Conservation (phyloP, 2,797 vertebrate species). For the Onychomys torridus region DNA sequence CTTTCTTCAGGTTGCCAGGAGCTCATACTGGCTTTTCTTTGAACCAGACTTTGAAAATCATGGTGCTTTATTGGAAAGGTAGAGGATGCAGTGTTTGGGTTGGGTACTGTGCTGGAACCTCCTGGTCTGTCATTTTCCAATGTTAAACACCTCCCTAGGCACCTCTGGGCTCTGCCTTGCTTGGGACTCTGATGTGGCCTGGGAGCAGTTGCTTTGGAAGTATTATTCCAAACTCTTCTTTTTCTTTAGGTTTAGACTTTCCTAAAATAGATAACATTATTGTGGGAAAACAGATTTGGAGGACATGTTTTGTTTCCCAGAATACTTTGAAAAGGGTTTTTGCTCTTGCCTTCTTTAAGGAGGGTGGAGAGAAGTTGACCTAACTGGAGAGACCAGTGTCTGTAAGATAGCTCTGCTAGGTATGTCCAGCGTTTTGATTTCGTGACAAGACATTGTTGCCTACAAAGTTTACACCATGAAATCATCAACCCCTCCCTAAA, state of each 20-base stretch:
- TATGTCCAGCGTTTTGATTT: not conserved
- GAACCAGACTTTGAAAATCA: conserved; percentile 25
- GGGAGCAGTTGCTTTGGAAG: conserved; percentile 59
- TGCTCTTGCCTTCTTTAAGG: not conserved
- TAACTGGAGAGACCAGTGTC: not conserved
- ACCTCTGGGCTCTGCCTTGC: not conserved
- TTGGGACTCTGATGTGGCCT: not conserved
- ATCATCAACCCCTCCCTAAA: not conserved
- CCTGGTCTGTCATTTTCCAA: too few species aligned
- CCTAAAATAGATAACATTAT: conserved; percentile 69
- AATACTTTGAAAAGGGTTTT: not conserved
- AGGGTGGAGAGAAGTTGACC: conserved; percentile 10
- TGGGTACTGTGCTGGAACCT: not conserved
- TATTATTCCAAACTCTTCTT: conserved; percentile 57
- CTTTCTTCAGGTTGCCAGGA: not conserved
- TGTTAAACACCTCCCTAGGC: not conserved
- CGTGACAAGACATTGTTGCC: not conserved
- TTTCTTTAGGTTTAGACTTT: conserved; percentile 73
- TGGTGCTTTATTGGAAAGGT: not conserved
- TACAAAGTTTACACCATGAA: not conserved
- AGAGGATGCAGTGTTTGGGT: not conserved
- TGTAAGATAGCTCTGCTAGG: not conserved
- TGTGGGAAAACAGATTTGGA: conserved; percentile 63
- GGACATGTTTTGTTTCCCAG: conserved; percentile 56
- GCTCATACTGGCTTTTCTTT: not conserved